Evolutionary conservation across 2,113 vertebrate species (phyloP), one percentile per base, ranked within the genome.

Genomic region (Mionectes macconnelli): DNA sequence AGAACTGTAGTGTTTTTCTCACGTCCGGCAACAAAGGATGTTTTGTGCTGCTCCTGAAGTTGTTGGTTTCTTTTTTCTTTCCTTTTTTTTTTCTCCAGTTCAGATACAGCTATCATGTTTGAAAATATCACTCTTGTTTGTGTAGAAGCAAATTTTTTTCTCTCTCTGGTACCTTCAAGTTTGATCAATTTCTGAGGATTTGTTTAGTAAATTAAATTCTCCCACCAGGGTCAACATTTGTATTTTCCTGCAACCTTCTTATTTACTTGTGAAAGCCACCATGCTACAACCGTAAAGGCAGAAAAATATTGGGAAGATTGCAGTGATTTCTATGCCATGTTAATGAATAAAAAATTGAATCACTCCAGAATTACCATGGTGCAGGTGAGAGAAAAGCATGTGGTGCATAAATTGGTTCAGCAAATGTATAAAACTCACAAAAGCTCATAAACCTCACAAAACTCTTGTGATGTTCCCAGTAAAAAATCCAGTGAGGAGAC

Each of bases 1-100:
- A 99, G 99, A 98, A 98, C 97, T 97, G 98, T 98, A 98, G 98
- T 98, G 98, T 99, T 99, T 99, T 98, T 98, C 98, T 99, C 98
- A 99, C 98, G 98, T 99, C 99, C 98, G 98, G 98, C 98, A 99
- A 99, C 98, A 99, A 99, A 99, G 98, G 98, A 98, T 98, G 98
- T 98, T 98, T 98, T 99, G 98, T 99, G 98, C 98, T 97, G 96
- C 98, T 98, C 96, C 98, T 91, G 97, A 96, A 92, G 94, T 90
- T 94, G 91, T 93, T 95, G 91, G 73, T 82, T 88, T 83, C 53
- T 82, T 62, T 59, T 81, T 63, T 70, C 52, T 5, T 5, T 37
- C 30, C 27, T 35, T 52, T 42, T 31, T 73, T 42, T 30, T 47
- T 70, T 75, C 30, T 14, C n/a, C 40, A 82, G 60, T 97, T 79